Evolutionary conservation across 1,140 invertebrate species (phyloP).

Genomic region (Drosophila busckii): DNA sequence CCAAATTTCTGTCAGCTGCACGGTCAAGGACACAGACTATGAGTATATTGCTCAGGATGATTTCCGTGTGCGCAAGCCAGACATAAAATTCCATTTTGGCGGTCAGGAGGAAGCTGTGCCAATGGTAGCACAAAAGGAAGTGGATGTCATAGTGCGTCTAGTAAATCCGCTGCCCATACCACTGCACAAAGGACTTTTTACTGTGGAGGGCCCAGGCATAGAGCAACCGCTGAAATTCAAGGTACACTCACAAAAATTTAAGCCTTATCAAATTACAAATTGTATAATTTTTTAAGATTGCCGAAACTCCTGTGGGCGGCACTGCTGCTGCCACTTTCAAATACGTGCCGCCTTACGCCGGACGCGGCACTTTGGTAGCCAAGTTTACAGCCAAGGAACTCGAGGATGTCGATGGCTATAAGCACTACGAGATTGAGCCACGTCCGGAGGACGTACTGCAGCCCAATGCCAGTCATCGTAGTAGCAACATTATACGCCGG

Average conservation of each 20-base stretch:
- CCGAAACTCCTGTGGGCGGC: constrained; percentile 82
- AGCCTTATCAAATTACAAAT: not conserved
- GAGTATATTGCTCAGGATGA: constrained; percentile 95
- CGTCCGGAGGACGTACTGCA: constrained; percentile 68
- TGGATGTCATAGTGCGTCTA: constrained; percentile 86
- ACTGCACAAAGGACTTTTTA: constrained; percentile 87
- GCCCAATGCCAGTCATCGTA: constrained; percentile 41
- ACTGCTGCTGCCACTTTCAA: constrained; percentile 85
- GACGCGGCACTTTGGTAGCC: constrained; percentile 87
- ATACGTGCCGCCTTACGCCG: constrained; percentile 85
- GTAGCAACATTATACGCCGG: constrained; percentile 61
- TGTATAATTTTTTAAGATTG: constrained; percentile 35
- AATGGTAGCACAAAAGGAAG: constrained; percentile 83
- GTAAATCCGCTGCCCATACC: constrained; percentile 89
- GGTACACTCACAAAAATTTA: constrained; percentile 62
- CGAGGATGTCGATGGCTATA: constrained; percentile 90
- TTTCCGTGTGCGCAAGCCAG: constrained; percentile 92
- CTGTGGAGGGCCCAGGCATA: constrained; percentile 89
- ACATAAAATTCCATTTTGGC: constrained; percentile 87
- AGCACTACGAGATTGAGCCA: constrained; percentile 81
- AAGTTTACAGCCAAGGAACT: constrained; percentile 91
- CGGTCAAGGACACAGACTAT: constrained; percentile 89
- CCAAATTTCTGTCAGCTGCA: constrained; percentile 89
- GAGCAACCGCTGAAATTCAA: constrained; percentile 86
- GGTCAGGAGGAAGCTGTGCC: constrained; percentile 79